Evolutionary conservation across 2,888 invertebrate genomes (phyloP).

Genomic region (Escarpia spicata): DNA sequence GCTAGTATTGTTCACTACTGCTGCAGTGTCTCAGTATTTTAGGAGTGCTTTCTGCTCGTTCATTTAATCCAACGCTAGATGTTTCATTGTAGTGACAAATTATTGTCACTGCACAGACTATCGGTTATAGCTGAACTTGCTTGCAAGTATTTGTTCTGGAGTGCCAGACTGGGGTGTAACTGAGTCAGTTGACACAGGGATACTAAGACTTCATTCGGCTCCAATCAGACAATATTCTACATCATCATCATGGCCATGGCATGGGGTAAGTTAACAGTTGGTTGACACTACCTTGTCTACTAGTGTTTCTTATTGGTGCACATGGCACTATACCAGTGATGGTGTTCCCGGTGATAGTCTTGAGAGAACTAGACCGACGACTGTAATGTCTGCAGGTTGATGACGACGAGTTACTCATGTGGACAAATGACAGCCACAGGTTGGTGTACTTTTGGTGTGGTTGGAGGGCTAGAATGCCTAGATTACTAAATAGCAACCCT

Average conservation of each 20-base stretch:
- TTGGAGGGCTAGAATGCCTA: too few relatives aligned
- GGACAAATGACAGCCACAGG: too few relatives aligned
- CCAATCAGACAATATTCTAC: not conserved
- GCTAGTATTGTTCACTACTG: not conserved
- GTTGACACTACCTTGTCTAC: not conserved
- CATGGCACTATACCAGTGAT: too few relatives aligned
- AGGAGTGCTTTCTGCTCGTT: not conserved
- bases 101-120: not conserved
- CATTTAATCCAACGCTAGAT: not conserved
- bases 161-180: not conserved
- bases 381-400: too few relatives aligned
- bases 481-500: too few relatives aligned
- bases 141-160: not conserved
- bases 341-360: too few relatives aligned
- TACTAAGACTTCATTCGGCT: not conserved
- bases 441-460: too few relatives aligned
- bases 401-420: too few relatives aligned
- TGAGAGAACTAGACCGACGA: too few relatives aligned
- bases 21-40: not conserved
- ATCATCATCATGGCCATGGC: not conserved
- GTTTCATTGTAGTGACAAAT: not conserved
- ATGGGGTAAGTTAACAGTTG: conserved; percentile 1
- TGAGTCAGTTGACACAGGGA: not conserved
- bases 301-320: not conserved
- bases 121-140: not conserved